A percentile compares a stretch with the other conserved stretches of the same genome.
phyloP scores from a whole-genome alignment of 1,140 invertebrate species.

The Diorhabda elongata region DNA sequence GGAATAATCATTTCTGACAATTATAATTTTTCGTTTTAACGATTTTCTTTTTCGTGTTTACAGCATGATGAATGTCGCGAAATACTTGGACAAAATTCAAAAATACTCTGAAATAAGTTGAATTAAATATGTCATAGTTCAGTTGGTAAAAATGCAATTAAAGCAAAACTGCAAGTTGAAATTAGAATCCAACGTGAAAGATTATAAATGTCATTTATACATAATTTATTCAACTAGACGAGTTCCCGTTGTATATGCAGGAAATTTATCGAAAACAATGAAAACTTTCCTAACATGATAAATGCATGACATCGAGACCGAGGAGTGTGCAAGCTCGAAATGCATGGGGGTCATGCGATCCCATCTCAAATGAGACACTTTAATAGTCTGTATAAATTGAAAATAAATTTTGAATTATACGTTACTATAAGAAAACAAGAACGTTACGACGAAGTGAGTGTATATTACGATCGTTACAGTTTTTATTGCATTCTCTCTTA shows the following conservation, averaged over 20 bases:
- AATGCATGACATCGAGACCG: slow-evolving; percentile 11
- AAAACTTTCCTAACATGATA: slow-evolving; percentile 19
- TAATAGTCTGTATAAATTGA: slow-evolving; percentile 22
- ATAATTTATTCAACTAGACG: slow-evolving; percentile 9
- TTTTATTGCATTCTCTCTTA: background rate
- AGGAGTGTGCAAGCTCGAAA: slow-evolving; percentile 14
- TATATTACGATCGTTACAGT: background rate
- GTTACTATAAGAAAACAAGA: slow-evolving; percentile 8
- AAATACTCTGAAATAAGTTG: too few species aligned
- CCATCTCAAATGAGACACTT: slow-evolving; percentile 19
- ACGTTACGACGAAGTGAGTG: background rate
- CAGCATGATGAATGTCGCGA: too few species aligned
- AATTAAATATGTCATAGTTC: too few species aligned
- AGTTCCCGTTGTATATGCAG: background rate
- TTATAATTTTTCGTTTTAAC: too few species aligned
- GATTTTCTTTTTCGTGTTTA: too few species aligned
- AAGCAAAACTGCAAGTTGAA: background rate
- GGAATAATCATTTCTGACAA: too few species aligned
- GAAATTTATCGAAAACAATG: slow-evolving; percentile 17
- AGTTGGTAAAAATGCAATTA: too few species aligned
- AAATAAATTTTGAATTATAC: slow-evolving; percentile 18
- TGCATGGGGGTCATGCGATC: slow-evolving; percentile 21
- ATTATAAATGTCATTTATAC: slow-evolving; percentile 8
- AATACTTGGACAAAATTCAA: too few species aligned
- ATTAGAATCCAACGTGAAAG: slow-evolving; percentile 3